Evolutionary conservation across 2,797 vertebrate genomes (phyloP), one percentile per base, ranked within the genome.

Genomic region (Cynodonichthys magdalenae): DNA sequence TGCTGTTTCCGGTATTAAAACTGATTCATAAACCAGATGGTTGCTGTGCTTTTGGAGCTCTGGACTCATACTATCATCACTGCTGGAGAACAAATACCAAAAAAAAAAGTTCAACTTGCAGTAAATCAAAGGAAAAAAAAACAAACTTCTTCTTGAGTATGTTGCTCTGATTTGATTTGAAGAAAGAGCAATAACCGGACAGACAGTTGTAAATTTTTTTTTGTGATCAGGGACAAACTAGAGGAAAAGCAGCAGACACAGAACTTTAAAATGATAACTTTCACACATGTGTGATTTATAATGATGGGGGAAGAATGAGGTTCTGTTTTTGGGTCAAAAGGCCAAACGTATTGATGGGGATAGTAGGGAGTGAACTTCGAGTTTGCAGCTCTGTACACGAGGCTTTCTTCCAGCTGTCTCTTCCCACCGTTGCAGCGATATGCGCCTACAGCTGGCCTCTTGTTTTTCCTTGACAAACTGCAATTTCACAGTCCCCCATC

Each of bases 401-500:
- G 90, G 92, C 94, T 94, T 94, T 92, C 91, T 95, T 92, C 94
- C 95, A 96, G 95, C 95, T 96, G 95, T 95, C 82, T 85, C 71
- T 86, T 85, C 83, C 82, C 88, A 85, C 83, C 80, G 75, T 71
- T 80, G 76, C 83, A 51, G 91, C 93, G 93, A 96, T 93, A 94
- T 94, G 93, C 94, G 87, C 87, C 89, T 94, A 95, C 96, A 97
- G 96, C 96, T 97, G 96, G 90, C 78, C 86, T 82, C 87, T 85
- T 89, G 88, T 92, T 94, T 90, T 95, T 94, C 95, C 92, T 79
- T 68, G 86, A 92, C 92, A 91, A 92, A 89, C 87, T 52, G 84
- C 83, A 89, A 93, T 94, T 94, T 95, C 92, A 92, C 88, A 92
- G 91, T 92, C 77, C 61, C 83, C 59, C 55, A 73, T 75, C 87